These are phyloP conservation scores for Tetranychus piercei DNA, from an alignment of 2,888 invertebrate genomes.

Conservation along the genomic window DNA sequence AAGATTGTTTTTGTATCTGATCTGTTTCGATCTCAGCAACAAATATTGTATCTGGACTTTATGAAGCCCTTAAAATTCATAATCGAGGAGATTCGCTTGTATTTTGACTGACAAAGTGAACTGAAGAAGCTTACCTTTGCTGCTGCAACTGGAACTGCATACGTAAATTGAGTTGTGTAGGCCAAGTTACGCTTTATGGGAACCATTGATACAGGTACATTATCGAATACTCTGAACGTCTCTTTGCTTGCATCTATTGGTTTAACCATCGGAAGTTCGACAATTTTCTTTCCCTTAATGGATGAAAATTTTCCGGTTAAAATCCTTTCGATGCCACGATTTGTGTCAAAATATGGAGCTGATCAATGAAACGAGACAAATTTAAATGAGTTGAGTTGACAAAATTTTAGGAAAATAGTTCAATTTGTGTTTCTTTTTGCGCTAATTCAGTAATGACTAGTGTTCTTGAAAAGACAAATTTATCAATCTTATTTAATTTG, in stretches of 20 bases:
- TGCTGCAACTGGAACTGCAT: slow-evolving; percentile 2
- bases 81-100: neutral
- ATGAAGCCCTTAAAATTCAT: too few species aligned
- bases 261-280: slow-evolving; percentile 3
- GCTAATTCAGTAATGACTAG: too few species aligned
- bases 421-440: too few species aligned
- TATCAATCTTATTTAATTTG: too few species aligned
- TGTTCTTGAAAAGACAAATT: too few species aligned
- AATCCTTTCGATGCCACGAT: neutral
- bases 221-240: neutral
- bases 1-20: neutral
- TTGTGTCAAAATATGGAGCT: neutral
- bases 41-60: neutral
- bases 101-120: neutral
- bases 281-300: neutral
- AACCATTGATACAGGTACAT: neutral
- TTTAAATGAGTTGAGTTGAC: too few species aligned
- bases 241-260: slow-evolving; percentile 5
- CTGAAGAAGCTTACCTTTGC: neutral
- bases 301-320: slow-evolving; percentile 6
- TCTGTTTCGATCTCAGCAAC: neutral
- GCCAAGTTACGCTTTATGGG: neutral
- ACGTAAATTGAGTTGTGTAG: neutral
- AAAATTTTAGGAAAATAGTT: too few species aligned
- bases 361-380: neutral